Base-by-base conservation (phyloP, 2,888 invertebrate genomes). In the Perizoma flavofasciatum region DNA sequence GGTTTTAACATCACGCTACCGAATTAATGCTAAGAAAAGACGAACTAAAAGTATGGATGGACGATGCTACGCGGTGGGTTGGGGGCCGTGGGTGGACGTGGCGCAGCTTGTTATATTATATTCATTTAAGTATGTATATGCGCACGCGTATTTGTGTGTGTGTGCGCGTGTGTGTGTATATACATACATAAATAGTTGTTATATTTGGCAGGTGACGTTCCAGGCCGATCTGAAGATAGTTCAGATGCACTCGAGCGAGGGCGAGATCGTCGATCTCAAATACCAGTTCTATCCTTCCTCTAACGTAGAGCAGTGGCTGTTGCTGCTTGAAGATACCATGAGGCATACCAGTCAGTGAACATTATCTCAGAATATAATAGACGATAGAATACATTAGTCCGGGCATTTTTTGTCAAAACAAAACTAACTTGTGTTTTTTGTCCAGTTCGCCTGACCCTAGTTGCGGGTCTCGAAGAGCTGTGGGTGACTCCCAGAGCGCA, bases 221-320 rank as follows among this genome's bases (percentile, higher is more conserved):
- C 94, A 95, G 73, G 85, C 89, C 0, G 95, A 96, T 75, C 79
- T 95, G 47, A 86, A 92, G 74, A 96, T 96, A 69, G 94, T 94
- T 0, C 92, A 94, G 66, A 96, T 97, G 96, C 95, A 94, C 76
- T 96, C 96, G 0, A 95, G 94, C 7, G 96, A 96, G 77, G 95
- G 95, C 0, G 96, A 97, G 81, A 92, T 95, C 44, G 96, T 97
- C 0, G 88, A 92, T 1, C 88, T 97, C 32, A 91, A 91, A 53
- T 94, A 95, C 60, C 83, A 93, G 22, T 92, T 96, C 71, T 94
- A 95, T 72, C 96, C 96, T 0, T 83, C 85, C 1, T 93, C 95
- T n/a, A 95, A 95, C 72, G 96, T 96, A 6, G 96, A 96, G 75
- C 93, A 94, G 77, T 96, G 96, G 96, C 87, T 96, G 67, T 78